Evolutionary conservation across 2,113 vertebrate genomes (phyloP), one percentile per base, ranked within the genome.

Genomic region (Seriola rivoliana): DNA sequence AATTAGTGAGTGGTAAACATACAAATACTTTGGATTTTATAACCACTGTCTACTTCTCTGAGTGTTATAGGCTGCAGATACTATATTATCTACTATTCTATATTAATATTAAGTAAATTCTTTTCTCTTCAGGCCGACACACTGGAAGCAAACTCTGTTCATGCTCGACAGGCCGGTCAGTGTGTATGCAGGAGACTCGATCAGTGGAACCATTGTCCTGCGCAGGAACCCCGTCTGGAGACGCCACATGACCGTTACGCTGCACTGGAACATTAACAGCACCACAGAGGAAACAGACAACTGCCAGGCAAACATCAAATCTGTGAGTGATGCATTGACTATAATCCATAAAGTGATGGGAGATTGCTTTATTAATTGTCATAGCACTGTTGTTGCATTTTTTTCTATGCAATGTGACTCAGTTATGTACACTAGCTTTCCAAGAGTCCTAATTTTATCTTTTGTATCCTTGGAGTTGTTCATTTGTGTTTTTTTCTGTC

Each of bases 131-230:
- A 96, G 96, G 85, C 92, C 94, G 3, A 96, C 96, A 2, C 96
- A 96, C 85, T 96, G 96, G 96, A 97, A 96, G 85, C 96, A 97
- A 93, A 96, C 96, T 42, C 89, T 97, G 38, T 96, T 97, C 59
- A 97, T 96, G 96, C 88, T 97, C 72, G 96, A 97, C 16, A 68
- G 88, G 65, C 96, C 96, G 0, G 55, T 96, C 14, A 58, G 89
- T 0, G 89, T 96, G 4, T 59, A 71, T 0, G 8, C 50, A 1
- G 95, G 93, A 23, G 95, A 96, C 21, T 54, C 76, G 19, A 88
- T 97, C 83, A 84, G 75, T 0, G 96, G 96, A 23, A 88, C 79
- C 0, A 83, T 95, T 0, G 50, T 88, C 9, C 86, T 97, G 48
- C 91, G 87, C 46, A 95, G 96, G 78, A 96, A 96, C 85, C 95